phyloP scores from a whole-genome alignment of 2,888 invertebrate genomes.

The Lissocephala sabroskyi region DNA sequence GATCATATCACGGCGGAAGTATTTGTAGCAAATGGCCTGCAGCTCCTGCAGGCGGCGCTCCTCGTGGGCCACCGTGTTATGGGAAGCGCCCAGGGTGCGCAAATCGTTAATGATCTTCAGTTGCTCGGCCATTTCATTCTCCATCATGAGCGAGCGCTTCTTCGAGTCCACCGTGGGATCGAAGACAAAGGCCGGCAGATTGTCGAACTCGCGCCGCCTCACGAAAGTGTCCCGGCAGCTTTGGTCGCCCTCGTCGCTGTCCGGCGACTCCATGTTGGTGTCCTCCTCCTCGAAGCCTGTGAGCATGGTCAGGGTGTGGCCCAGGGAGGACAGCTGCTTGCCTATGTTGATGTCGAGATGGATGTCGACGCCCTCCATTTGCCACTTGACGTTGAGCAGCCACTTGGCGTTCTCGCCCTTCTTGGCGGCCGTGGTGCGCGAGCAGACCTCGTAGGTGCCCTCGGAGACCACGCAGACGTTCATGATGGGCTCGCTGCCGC shows the following conservation, averaged over 20 bases:
- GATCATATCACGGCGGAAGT: conserved; percentile 94
- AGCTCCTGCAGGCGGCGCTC: conserved; percentile 92
- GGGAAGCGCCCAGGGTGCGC: conserved; percentile 88
- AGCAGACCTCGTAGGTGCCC: conserved; percentile 94
- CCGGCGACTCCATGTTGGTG: conserved; percentile 78
- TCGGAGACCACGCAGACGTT: conserved; percentile 98
- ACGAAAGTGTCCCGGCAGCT: conserved; percentile 74
- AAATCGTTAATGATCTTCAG: conserved; percentile 95
- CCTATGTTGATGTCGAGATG: conserved; percentile 97
- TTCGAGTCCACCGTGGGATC: conserved; percentile 86
- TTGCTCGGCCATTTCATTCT: conserved; percentile 98
- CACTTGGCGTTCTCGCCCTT: conserved; percentile 95
- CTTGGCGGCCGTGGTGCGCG: conserved; percentile 88
- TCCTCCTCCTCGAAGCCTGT: conserved; percentile 92
- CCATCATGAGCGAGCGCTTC: conserved; percentile 92
- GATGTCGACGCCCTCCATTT: conserved; percentile 99
- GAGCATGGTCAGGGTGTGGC: conserved; percentile 95
- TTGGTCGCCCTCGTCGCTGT: conserved; percentile 85
- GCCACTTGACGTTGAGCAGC: conserved; percentile 98
- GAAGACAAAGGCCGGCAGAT: conserved; percentile 87
- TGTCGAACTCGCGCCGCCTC: conserved; percentile 80
- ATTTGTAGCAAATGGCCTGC: conserved; percentile 94
- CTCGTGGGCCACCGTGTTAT: conserved; percentile 93
- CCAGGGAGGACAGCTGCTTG: conserved; percentile 93
- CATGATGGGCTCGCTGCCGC: conserved; percentile 84